Percentiles rank a stretch among this genome's conserved stretches.
phyloP scores from a whole-genome alignment of 1,140 invertebrate genomes.

The Augochlora pura region DNA sequence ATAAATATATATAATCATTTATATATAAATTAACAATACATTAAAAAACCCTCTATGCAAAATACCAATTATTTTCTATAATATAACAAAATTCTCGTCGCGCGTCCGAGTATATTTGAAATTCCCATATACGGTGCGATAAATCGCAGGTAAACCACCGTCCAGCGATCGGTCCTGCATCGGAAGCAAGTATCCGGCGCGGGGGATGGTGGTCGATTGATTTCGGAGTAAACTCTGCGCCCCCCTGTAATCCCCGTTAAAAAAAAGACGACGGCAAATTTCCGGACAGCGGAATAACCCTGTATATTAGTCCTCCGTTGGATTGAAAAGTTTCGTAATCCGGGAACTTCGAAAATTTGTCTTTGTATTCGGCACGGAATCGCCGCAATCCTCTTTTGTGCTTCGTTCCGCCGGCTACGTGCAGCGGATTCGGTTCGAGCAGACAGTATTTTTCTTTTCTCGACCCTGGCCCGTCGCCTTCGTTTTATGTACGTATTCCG shows the following conservation, averaged over 20 bases:
- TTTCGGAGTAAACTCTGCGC: background rate
- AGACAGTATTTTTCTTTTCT: slow-evolving; percentile 38
- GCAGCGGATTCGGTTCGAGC: slow-evolving; percentile 36
- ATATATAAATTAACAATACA: too few species aligned
- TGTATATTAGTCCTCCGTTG: background rate
- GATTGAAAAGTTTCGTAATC: background rate
- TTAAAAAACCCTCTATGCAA: too few species aligned
- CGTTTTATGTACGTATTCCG: slow-evolving; percentile 46
- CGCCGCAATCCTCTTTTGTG: slow-evolving; percentile 38
- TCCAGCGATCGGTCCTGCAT: too few species aligned
- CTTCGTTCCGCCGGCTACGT: slow-evolving; percentile 29
- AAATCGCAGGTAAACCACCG: too few species aligned
- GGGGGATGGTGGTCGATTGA: too few species aligned
- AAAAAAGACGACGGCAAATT: background rate
- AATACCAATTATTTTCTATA: too few species aligned
- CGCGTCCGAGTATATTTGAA: too few species aligned
- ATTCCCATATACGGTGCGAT: too few species aligned
- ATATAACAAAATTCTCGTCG: too few species aligned
- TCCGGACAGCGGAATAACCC: background rate
- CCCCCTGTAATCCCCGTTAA: background rate
- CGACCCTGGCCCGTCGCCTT: slow-evolving; percentile 33
- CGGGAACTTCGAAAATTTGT: slow-evolving; percentile 13
- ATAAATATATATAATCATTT: too few species aligned
- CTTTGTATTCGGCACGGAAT: slow-evolving; percentile 20
- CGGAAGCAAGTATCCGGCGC: too few species aligned